Base-by-base conservation (phyloP, 64 coral and sea anemone species). In the Porites lutea region DNA sequence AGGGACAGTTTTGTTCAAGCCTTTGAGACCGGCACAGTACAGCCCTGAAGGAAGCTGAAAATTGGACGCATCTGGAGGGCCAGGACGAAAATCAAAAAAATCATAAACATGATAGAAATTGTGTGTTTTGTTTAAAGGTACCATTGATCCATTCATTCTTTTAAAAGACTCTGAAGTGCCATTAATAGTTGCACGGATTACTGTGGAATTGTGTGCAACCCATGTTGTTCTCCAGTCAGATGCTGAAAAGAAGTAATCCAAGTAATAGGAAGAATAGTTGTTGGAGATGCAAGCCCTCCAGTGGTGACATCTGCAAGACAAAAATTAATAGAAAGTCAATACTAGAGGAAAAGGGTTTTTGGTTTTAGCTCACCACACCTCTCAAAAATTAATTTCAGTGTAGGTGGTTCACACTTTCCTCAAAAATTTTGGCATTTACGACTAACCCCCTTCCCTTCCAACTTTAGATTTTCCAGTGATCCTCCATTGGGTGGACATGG, bases 221-320 rank as follows among this genome's bases (percentile, higher is more conserved):
- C 72, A 75, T 10, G 88, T 66, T 59, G 88, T 89, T 55, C 74
- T 76, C 95, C 95, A 96, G 37, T 57, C 75, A 46, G 91, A 16
- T 2, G 91, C 77, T 52, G 95, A 87, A 59, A 96, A 96, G 82
- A 87, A 96, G 52, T 96, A 96, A 68, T 93, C 88, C 23, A 96
- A 2, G 20, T 65, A 27, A 22, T 60, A 93, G 3, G 95, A 96
- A 8, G 47, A 37, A 19, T 90, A 10, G 48, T 82, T 67, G n/a
- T 45, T 54, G 45, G 86, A 86, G 37, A 96, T 75, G 43, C 88
- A 93, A 8, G 95, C 8, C 66, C 83, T 82, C 95, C 95, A 96
- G 48, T 96, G 95, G 21, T 89, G 81, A 58, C 95, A 96, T 82
- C 95, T 96, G 27, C 37, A 70, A 75, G 51, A 63, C 59, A 27